These are phyloP conservation scores for Carcina quercana DNA, from an alignment of 2,888 invertebrate genomes.

Conservation along the genomic window DNA sequence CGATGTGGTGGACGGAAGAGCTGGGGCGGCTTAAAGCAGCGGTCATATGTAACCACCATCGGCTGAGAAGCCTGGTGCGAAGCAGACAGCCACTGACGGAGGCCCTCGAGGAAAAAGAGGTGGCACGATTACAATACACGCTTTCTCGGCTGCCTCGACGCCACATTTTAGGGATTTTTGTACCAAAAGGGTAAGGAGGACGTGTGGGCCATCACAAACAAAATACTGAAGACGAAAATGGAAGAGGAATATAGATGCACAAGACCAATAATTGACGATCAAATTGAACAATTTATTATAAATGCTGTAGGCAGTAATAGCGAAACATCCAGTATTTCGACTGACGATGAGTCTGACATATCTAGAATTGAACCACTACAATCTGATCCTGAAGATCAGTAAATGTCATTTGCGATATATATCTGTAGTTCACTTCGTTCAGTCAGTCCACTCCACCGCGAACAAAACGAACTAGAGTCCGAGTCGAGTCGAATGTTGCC, in stretches of 20 bases:
- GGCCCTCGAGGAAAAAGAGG: neutral
- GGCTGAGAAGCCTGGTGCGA: neutral
- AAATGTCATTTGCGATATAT: too few species aligned
- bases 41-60: constrained; percentile 4
- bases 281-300: constrained; percentile 1
- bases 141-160: constrained; percentile 2
- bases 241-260: neutral
- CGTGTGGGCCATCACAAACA: constrained; percentile 15
- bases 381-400: neutral
- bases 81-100: neutral
- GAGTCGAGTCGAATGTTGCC: too few species aligned
- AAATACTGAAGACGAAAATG: constrained; percentile 6
- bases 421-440: too few species aligned
- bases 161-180: constrained; percentile 11
- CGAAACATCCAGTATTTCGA: neutral
- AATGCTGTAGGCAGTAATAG: neutral
- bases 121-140: neutral
- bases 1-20: constrained; percentile 10
- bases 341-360: constrained; percentile 1
- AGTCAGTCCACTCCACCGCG: too few species aligned
- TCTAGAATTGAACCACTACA: neutral
- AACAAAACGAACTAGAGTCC: too few species aligned
- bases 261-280: neutral
- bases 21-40: constrained; percentile 4
- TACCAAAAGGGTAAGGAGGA: constrained; percentile 12